Conservation (phyloP, 2,113 vertebrate genomes). For the Daphoenositta chrysoptera region DNA sequence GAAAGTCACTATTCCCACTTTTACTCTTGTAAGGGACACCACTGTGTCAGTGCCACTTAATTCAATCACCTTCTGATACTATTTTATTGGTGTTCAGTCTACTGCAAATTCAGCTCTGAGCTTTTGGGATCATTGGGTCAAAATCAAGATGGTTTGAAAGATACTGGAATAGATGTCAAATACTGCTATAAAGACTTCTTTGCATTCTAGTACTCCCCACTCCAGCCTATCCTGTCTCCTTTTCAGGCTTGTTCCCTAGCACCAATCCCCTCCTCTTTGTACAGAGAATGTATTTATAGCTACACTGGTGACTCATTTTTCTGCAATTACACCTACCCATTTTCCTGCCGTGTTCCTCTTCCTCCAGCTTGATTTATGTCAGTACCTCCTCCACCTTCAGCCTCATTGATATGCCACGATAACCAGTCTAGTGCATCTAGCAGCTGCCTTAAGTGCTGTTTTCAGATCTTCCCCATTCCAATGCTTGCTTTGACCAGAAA, state of each 20-base stretch:
- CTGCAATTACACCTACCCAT: conserved; percentile 38
- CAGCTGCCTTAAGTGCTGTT: not conserved
- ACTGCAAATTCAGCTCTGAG: not conserved
- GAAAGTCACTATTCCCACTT: not conserved
- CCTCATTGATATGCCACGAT: conserved; percentile 10
- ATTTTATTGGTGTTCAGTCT: not conserved
- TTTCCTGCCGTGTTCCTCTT: conserved; percentile 13
- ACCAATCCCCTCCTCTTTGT: not conserved
- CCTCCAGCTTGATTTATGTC: not conserved
- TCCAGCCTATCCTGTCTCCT: not conserved
- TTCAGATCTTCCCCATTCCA: not conserved
- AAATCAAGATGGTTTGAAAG: not conserved
- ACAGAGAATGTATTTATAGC: conserved; percentile 32
- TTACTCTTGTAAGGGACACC: not conserved
- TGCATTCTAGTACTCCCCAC: not conserved
- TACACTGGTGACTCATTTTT: conserved; percentile 29
- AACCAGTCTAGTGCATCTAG: not conserved
- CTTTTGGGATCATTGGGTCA: not conserved
- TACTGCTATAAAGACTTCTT: not conserved
- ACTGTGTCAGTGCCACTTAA: not conserved
- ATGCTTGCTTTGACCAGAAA: not conserved
- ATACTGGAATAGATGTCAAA: not conserved
- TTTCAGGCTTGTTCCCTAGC: conserved; percentile 6
- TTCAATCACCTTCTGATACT: not conserved
- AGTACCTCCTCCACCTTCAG: conserved; percentile 4